Base-by-base conservation (phyloP, 2,888 invertebrate genomes). In the Drosophila meridionalis region DNA sequence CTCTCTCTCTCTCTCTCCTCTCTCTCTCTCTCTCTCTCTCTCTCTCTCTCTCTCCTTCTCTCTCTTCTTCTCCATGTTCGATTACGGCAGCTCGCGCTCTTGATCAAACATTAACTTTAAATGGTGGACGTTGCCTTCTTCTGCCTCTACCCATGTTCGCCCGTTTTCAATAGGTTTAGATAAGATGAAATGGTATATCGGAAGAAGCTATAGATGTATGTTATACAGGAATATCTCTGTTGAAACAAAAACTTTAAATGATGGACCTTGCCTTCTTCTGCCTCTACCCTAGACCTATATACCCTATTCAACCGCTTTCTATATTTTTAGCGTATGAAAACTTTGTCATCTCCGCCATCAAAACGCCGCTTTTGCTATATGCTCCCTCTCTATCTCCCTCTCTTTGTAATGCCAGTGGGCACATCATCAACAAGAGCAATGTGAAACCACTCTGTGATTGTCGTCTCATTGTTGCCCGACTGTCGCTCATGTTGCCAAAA, bases 311-410 rank as follows among this genome's bases (percentile, higher is more conserved):
- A 0, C n/a, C 32, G 0, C 11, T 20, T 52, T 52, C 8, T 9
- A 34, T 52, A 52, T 11, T 32, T 11, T 52, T 34, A 34, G 52
- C 53, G 64, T 76, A 70, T 76, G 56, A 78, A 84, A 84, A 87
- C 66, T 86, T 88, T 64, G 77, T 81, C 76, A 69, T 80, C 71
- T 62, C 32, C 32, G 32, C 2, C 50, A 75, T 75, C 50, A 50
- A 68, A 74, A 66, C 14, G 50, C 8, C n/a, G 65, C 30, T 57
- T 69, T 50, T 12, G 14, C 32, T 34, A 34, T 52, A 20, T 11
- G 0, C 20, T 11, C 30, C 4, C 30, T n/a, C 0, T 9, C 30
- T 2, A 8, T 4, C 9, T n/a, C 9, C 5, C 4, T 50, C 14
- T 32, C 2, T 50, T n/a, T 32, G 50, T 32, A 55, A 34, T 12